Conservation (phyloP, 2,797 vertebrate species). For the Florisuga fusca region DNA sequence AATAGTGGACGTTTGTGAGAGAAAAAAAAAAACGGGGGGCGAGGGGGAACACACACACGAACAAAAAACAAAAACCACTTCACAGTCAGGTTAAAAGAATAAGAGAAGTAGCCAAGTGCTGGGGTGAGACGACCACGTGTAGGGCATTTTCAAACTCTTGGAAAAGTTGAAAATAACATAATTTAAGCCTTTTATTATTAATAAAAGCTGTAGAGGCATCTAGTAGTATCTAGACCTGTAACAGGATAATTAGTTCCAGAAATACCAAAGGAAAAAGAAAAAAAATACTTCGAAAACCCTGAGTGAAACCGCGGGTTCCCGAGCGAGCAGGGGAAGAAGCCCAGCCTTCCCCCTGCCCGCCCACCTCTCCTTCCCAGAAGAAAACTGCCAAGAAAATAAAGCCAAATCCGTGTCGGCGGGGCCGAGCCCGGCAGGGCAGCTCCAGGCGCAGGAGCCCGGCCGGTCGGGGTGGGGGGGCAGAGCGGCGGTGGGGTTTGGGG, state of each 20-base stretch:
- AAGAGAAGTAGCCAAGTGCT: fast-evolving
- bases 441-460: neutral
- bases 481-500: neutral
- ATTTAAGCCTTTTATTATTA: neutral
- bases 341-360: neutral
- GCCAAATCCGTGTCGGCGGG: neutral
- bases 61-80: neutral
- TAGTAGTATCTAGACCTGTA: neutral
- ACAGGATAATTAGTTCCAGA: neutral
- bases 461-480: too few relatives aligned
- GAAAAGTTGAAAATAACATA: neutral
- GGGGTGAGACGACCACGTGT: neutral
- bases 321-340: neutral
- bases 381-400: neutral
- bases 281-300: neutral
- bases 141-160: neutral
- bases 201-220: neutral
- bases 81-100: neutral
- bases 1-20: neutral
- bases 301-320: neutral
- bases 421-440: neutral
- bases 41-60: neutral
- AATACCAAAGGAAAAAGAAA: neutral
- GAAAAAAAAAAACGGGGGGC: too few relatives aligned
- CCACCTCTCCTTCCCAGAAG: neutral